phyloP scores from a whole-genome alignment of 2,888 invertebrate species.

The Drosophila subsilvestris region DNA sequence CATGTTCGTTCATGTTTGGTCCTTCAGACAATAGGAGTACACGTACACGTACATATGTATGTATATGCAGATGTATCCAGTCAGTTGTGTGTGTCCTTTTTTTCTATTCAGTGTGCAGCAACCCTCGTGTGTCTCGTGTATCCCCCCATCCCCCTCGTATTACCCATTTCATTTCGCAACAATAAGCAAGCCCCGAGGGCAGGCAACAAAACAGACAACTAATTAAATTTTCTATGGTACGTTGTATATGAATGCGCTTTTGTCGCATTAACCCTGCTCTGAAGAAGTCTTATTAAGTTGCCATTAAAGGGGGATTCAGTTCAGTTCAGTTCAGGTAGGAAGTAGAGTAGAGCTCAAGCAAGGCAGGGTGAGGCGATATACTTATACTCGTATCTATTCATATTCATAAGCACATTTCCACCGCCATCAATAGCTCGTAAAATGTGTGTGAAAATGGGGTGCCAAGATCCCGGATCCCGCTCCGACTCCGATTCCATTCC shows the following conservation, averaged over 20 bases:
- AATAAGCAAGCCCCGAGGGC: slow-evolving; percentile 46
- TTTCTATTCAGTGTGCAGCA: background rate
- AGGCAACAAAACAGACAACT: slow-evolving; percentile 58
- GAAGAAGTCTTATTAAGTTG: slow-evolving; percentile 44
- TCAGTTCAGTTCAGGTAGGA: slow-evolving; percentile 38
- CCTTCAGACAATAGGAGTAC: background rate
- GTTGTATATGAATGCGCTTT: slow-evolving; percentile 65
- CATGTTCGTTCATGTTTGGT: slow-evolving; percentile 29
- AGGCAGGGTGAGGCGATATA: slow-evolving; percentile 4
- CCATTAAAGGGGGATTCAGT: slow-evolving; percentile 24
- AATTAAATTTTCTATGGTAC: slow-evolving; percentile 68
- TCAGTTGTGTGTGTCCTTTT: background rate
- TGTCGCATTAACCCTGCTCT: slow-evolving; percentile 46
- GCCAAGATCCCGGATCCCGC: slow-evolving; percentile 28
- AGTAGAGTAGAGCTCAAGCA: slow-evolving; percentile 23
- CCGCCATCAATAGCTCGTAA: slow-evolving; percentile 77
- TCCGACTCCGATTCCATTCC: slow-evolving; percentile 25
- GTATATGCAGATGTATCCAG: slow-evolving; percentile 10
- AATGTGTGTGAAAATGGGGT: slow-evolving; percentile 74
- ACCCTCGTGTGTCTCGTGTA: slow-evolving; percentile 5
- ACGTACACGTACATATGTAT: background rate
- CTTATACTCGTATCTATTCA: slow-evolving; percentile 55
- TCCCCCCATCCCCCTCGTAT: background rate
- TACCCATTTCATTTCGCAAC: slow-evolving; percentile 31
- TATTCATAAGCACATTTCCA: slow-evolving; percentile 76